Evolutionary conservation across 92 coral and sea anemone species (phyloP), one percentile per base, ranked within the genome.

Genomic region (Bergia puertoricense): DNA sequence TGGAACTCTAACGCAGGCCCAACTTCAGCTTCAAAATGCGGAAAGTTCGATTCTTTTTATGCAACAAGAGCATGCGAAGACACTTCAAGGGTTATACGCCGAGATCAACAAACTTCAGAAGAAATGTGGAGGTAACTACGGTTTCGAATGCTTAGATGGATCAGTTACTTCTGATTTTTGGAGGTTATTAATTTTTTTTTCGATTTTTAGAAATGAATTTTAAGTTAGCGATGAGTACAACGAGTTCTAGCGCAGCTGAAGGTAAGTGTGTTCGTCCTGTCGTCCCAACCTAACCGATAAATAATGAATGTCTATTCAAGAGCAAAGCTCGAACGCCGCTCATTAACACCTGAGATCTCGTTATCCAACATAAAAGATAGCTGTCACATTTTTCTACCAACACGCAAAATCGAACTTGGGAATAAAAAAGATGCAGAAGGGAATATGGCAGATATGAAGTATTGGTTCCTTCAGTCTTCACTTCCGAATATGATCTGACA

Each of bases 61-160:
- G 98, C 99, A 97, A 86, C 96, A 95, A 94, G 98, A 97, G 80
- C 99, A 97, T 85, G 99, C 99, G 38, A 93, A 93, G 90, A 97
- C 99, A 36, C 80, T 97, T 13, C 95, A 95, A 89, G 99, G 99
- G 3, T 88, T 97, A 54, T 97, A 97, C 89, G 77, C 98, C 51
- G 99, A 97, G 92, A 97, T 97, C 88, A 95, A 92, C 89, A 97
- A 97, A 88, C 92, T 97, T 56, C 99, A 97, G 92, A 97, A 97
- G 91, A 97, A 97, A 91, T 97, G 99, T 79, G 99, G 99, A 93
- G 99, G 99, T 94, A 38, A 89, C 86, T 59, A 81, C 30, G 54
- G 68, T 42, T 37, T 48, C 38, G 50, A 46, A 23, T 71, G 9
- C 45, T 45, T 46, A 18, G 6, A 30, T 13, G 44, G 48, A 18